Evolutionary conservation across 2,797 vertebrate genomes (phyloP).

Genomic region (Danio aesculapii): DNA sequence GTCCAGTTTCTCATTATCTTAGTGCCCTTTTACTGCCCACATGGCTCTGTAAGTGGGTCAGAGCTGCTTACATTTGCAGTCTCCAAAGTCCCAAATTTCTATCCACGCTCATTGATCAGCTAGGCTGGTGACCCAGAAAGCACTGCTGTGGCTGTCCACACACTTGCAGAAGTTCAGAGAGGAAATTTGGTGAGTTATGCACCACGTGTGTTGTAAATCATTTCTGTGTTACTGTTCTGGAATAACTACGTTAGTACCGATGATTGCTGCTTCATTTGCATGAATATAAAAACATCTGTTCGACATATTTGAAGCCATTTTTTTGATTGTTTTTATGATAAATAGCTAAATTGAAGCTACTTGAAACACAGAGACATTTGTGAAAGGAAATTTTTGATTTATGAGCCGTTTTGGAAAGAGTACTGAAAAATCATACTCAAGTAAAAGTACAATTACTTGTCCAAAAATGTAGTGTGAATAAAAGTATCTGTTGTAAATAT

Average conservation of each 20-base stretch:
- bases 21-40: slow-evolving; percentile 43
- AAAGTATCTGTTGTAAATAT: no score
- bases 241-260: slow-evolving; percentile 23
- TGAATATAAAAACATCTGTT: slow-evolving; percentile 31
- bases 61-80: slow-evolving; percentile 51
- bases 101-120: slow-evolving; percentile 49
- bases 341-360: not conserved
- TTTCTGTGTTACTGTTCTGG: slow-evolving; percentile 20
- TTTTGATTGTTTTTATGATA: not conserved
- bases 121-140: slow-evolving; percentile 51
- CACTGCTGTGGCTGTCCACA: slow-evolving; percentile 36
- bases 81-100: slow-evolving; percentile 53
- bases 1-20: slow-evolving; percentile 54
- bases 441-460: no score
- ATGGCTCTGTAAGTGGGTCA: slow-evolving; percentile 64
- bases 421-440: no score
- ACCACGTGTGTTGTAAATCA: slow-evolving; percentile 27
- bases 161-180: slow-evolving; percentile 18
- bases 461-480: no score
- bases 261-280: slow-evolving; percentile 33
- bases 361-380: not conserved
- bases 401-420: no score
- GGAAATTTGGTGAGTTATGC: slow-evolving; percentile 25
- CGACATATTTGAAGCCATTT: slow-evolving; percentile 6
- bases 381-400: no score